phyloP scores from a whole-genome alignment of 2,797 vertebrate genomes.

The Pangasius djambal region DNA sequence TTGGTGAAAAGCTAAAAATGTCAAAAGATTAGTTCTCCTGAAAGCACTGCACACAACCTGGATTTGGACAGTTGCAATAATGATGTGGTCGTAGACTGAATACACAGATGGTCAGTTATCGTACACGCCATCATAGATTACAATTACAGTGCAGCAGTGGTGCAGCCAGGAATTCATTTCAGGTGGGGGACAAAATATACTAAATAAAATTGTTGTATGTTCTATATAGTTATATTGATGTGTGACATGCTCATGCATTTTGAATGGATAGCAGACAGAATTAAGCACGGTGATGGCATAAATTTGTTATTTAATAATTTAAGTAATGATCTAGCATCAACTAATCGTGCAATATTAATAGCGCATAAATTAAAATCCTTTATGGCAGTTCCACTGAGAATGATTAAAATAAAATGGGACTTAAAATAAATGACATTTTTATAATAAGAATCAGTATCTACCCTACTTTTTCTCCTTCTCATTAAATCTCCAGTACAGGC shows the following conservation, averaged over 20 bases:
- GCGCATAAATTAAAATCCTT: background rate
- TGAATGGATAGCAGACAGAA: background rate
- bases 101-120: background rate
- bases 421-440: background rate
- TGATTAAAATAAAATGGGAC: background rate
- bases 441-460: background rate
- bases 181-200: background rate
- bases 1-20: slow-evolving; percentile 19
- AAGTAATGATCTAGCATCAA: background rate
- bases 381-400: background rate
- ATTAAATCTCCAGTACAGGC: background rate
- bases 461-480: background rate
- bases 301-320: background rate
- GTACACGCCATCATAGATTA: background rate
- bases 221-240: background rate
- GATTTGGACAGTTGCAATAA: background rate
- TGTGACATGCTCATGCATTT: background rate
- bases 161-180: background rate
- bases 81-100: background rate
- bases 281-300: background rate
- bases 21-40: background rate
- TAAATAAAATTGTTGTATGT: background rate
- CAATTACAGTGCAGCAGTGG: background rate
- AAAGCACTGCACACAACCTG: background rate
- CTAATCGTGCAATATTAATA: background rate